Percentiles rank a stretch among this genome's conserved stretches.
Evolutionary conservation across 1,140 invertebrate genomes (phyloP).

Genomic region (Pogonomyrmex barbatus): DNA sequence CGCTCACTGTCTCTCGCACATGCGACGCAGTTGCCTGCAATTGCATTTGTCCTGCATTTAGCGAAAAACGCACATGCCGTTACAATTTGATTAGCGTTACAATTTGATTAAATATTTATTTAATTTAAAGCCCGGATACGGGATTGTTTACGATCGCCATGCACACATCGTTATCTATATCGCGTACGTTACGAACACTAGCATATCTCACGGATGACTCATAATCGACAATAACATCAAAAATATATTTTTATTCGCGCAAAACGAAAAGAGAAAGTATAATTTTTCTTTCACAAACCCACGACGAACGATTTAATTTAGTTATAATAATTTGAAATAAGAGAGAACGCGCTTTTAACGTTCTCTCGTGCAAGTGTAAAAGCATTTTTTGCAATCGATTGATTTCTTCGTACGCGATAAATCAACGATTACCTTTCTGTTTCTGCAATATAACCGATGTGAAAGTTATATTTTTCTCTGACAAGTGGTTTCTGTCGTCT

Average conservation of each 20-base stretch:
- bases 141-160: slow-evolving; percentile 35
- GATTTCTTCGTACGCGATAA: neutral
- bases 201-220: slow-evolving; percentile 9
- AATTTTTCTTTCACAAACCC: neutral
- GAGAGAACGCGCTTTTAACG: neutral
- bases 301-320: neutral
- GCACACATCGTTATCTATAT: slow-evolving; percentile 1
- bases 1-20: slow-evolving; percentile 30
- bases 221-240: neutral
- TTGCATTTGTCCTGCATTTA: slow-evolving; percentile 49
- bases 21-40: slow-evolving; percentile 8
- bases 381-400: neutral
- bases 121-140: slow-evolving; percentile 4
- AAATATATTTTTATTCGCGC: neutral
- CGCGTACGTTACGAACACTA: neutral
- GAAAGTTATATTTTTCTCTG: neutral
- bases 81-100: too few relatives aligned
- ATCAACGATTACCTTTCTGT: neutral
- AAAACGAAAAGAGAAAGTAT: neutral
- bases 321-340: neutral
- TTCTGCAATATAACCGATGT: neutral
- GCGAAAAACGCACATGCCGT: neutral
- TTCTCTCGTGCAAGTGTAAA: neutral
- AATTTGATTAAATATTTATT: slow-evolving; percentile 59
- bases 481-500: neutral